phyloP scores from a whole-genome alignment of 2,113 vertebrate species.

The Neolamprologus longior region DNA sequence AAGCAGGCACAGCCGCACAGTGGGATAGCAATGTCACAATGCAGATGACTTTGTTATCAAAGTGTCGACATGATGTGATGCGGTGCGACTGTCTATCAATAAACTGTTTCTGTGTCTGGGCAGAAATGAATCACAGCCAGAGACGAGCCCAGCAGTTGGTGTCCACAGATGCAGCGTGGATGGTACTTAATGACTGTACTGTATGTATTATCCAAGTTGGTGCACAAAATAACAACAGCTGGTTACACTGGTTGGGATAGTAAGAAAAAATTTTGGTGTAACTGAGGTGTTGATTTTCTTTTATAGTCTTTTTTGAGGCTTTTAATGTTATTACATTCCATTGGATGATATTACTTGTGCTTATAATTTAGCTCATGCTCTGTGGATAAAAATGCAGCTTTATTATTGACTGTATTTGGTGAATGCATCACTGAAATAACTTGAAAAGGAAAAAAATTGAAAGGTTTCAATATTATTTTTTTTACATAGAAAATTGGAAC shows the following conservation, averaged over 20 bases:
- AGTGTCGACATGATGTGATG: slow-evolving; percentile 25
- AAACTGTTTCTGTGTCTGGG: background rate
- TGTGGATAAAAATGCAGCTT: background rate
- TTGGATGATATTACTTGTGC: background rate
- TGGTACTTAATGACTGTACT: background rate
- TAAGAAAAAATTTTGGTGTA: background rate
- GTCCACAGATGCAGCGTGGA: background rate
- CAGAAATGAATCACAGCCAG: slow-evolving; percentile 7
- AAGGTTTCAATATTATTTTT: background rate
- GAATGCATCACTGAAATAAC: background rate
- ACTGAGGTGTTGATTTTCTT: background rate
- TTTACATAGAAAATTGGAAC: background rate
- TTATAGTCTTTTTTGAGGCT: background rate
- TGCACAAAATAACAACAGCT: background rate
- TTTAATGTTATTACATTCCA: background rate
- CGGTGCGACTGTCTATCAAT: slow-evolving; percentile 15
- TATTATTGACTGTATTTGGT: background rate
- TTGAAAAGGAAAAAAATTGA: background rate
- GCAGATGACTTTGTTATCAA: slow-evolving; percentile 33
- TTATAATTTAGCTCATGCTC: background rate
- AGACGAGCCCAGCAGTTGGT: slow-evolving; percentile 7
- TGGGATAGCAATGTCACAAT: slow-evolving; percentile 27
- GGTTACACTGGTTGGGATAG: background rate
- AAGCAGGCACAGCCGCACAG: slow-evolving; percentile 7
- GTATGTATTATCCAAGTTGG: slow-evolving; percentile 5